A percentile compares a stretch with the other conserved stretches of the same genome.
Conservation (phyloP, 2,797 vertebrate genomes). For the Coreius guichenoti region DNA sequence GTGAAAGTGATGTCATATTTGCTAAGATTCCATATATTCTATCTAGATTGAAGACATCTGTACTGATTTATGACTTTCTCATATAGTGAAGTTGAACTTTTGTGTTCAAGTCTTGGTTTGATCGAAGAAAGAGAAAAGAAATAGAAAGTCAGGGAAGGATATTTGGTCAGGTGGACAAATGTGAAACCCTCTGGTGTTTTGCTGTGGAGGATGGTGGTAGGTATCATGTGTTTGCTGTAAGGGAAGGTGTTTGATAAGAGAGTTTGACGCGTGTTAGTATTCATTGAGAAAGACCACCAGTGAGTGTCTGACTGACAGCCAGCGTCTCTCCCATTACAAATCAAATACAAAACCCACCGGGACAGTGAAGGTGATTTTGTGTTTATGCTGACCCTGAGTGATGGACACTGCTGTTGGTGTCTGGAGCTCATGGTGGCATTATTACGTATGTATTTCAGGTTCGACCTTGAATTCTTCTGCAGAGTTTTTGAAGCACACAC, state of each 20-base stretch:
- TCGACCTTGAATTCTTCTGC: constrained; percentile 26
- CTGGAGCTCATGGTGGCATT: neutral
- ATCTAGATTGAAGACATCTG: neutral
- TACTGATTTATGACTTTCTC: neutral
- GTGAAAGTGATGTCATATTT: neutral
- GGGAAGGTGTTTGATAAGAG: neutral
- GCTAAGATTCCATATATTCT: neutral
- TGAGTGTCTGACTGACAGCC: constrained; percentile 24
- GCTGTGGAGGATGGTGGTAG: neutral
- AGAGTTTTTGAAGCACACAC: constrained; percentile 1
- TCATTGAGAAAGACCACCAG: constrained; percentile 9
- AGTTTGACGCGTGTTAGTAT: constrained; percentile 9
- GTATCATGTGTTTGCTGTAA: neutral
- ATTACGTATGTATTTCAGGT: constrained; percentile 11
- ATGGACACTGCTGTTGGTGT: constrained; percentile 34
- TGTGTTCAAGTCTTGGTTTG: constrained; percentile 9
- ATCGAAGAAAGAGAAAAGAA: neutral
- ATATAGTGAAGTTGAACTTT: neutral
- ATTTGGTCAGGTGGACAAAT: neutral
- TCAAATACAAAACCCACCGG: constrained; percentile 11
- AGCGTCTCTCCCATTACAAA: neutral
- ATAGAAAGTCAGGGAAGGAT: neutral
- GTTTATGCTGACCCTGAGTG: constrained; percentile 17
- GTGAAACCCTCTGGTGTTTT: neutral
- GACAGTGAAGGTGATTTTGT: constrained; percentile 32